Base-by-base conservation (phyloP, 2,113 vertebrate genomes). In the Salvelinus namaycush region DNA sequence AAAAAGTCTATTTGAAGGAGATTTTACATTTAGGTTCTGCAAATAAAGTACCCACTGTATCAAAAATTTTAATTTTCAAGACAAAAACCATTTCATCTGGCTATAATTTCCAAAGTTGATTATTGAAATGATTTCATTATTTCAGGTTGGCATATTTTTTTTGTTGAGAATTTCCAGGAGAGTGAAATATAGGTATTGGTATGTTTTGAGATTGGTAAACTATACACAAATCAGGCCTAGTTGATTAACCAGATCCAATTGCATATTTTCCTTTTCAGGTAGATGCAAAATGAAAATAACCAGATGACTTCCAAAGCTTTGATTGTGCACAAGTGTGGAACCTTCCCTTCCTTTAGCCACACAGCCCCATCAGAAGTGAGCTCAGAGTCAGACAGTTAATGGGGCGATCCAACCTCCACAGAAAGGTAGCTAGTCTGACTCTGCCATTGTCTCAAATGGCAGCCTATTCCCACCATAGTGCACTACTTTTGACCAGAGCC, bases 1-100 rank as follows among this genome's bases (percentile, higher is more conserved):
- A 44, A 44, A 89, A 86, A 87, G 87, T 87, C 81, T 93, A 89
- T 85, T 81, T 92, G 88, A 84, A 91, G 49, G 86, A 73, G 79
- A 80, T 91, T 79, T 85, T 83, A 82, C 87, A 79, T 89, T 87
- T 88, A 91, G 86, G 86, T 81, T 88, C 75, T 82, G 78, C 85
- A 91, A 89, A 89, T 68, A 90, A 86, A 86, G 72, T 90, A 20
- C 51, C 14, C 11, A 44, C 9, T 54, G 51, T 18, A 18, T 54
- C 51, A 54, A 54, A 54, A 54, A 14, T 54, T 1, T 54, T 4
- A 0, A 5, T 54, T 54, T 54, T 18, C 14, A 54, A 13, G 12
- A 5, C 5, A 54, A 16, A 54, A 54, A 18, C 4, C 51, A 54
- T 54, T 1, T 54, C 51, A 18, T 18, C 3, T 18, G 16, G 51